phyloP scores from a whole-genome alignment of 2,113 vertebrate species.

The Laticauda colubrina region DNA sequence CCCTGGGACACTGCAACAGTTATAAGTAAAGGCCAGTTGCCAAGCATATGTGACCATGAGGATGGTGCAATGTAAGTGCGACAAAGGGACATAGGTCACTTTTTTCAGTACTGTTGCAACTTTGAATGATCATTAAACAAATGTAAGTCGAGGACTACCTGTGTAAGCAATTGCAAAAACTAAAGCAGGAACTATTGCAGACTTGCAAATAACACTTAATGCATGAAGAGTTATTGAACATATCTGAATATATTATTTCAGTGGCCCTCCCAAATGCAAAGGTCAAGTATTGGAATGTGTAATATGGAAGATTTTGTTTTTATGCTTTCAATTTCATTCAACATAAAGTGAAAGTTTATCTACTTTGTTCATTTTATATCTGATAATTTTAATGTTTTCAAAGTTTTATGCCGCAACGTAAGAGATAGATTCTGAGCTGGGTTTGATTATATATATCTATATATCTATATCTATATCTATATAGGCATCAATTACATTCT shows the following conservation, averaged over 20 bases:
- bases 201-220: fast-evolving
- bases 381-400: neutral
- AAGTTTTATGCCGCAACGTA: neutral
- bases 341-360: neutral
- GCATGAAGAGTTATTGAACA: neutral
- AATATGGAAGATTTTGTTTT: too few species aligned
- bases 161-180: neutral
- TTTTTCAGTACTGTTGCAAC: neutral
- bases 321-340: neutral
- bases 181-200: neutral
- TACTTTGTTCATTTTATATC: neutral
- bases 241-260: neutral
- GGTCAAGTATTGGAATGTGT: neutral
- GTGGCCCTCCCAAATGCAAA: neutral
- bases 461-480: neutral
- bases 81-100: neutral
- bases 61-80: neutral
- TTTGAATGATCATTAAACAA: neutral
- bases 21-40: neutral
- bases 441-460: neutral
- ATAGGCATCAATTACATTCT: neutral
- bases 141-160: neutral
- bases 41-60: neutral
- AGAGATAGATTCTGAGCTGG: neutral
- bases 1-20: neutral